These are phyloP conservation scores for Piprites chloris DNA, from an alignment of 2,113 vertebrate genomes.

Conservation along the genomic window DNA sequence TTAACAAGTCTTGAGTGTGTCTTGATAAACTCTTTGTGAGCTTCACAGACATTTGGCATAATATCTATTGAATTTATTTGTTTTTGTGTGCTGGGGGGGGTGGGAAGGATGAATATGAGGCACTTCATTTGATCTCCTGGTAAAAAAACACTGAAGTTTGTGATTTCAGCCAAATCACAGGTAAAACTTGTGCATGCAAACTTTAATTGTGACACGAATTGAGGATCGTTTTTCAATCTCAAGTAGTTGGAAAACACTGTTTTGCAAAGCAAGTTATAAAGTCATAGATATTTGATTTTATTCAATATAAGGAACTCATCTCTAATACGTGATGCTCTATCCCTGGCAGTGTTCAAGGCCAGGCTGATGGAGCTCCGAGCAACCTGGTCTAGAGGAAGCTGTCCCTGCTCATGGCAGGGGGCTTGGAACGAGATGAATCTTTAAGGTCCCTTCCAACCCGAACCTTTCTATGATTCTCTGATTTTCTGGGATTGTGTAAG, in stretches of 20 bases:
- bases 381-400: too few relatives aligned
- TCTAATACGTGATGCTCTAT: accelerated
- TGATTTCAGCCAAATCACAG: background rate
- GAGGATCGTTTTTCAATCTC: background rate
- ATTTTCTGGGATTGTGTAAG: background rate
- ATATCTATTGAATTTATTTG: background rate
- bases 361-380: accelerated
- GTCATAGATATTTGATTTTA: background rate
- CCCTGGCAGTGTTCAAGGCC: background rate
- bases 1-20: background rate
- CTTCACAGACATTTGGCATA: background rate
- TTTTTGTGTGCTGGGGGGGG: background rate
- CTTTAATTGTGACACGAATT: background rate
- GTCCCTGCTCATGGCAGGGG: background rate
- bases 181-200: background rate
- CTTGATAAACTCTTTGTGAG: background rate
- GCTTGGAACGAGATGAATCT: background rate
- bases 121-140: background rate
- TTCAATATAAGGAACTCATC: background rate
- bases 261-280: background rate
- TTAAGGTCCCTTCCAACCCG: background rate
- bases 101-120: background rate
- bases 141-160: background rate
- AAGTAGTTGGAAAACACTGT: background rate
- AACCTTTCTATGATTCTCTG: too few relatives aligned